Evolutionary conservation across 1,140 invertebrate genomes (phyloP), one percentile per base, ranked within the genome.

Genomic region (Drosophila arizonae): DNA sequence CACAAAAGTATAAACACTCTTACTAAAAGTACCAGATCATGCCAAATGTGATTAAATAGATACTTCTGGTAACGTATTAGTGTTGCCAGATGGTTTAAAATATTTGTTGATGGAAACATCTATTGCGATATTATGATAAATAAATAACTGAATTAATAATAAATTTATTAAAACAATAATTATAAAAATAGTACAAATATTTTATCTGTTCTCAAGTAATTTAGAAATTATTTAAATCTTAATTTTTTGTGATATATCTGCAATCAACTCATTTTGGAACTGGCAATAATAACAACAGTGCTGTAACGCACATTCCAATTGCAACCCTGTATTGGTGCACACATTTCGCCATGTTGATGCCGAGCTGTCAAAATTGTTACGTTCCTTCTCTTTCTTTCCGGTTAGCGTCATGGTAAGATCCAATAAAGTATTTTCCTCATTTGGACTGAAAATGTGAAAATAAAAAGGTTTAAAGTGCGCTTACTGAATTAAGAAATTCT

Each of bases 301-400:
- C 17, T 67, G 65, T 28, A 41, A 51, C 51, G 15, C 13, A 6
- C 11, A 26, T 6, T 28, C 1, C 1, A 65, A 81, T 56, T 82
- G 58, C 81, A 86, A 76, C 82, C 17, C 72, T 82, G 68, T 11
- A 4, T 24, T 33, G 66, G 4, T 51, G 28, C 56, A 84, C 66
- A 78, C 75, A 50, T 26, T 55, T 55, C 84, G 85, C 84, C 84
- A 87, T 87, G 66, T 75, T 88, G 65, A 51, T 50, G 30, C 46
- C 10, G 70, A 67, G 57, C 67, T 88, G 84, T 88, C 85, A 88
- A 88, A 88, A 65, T 55, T 36, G 48, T 63, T 72, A 75, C 71
- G 65, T 61, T 88, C 84, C 84, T 88, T 88, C 84, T 88, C 84
- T 88, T 88, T 88, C 85, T 89, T 88, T 88, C 84, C 84, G 84